Percentiles rank a stretch among this genome's conserved stretches.
Evolutionary conservation across 37 sponge, comb jelly and placozoan genomes (phyloP).

Genomic region (Beroe ovata): DNA sequence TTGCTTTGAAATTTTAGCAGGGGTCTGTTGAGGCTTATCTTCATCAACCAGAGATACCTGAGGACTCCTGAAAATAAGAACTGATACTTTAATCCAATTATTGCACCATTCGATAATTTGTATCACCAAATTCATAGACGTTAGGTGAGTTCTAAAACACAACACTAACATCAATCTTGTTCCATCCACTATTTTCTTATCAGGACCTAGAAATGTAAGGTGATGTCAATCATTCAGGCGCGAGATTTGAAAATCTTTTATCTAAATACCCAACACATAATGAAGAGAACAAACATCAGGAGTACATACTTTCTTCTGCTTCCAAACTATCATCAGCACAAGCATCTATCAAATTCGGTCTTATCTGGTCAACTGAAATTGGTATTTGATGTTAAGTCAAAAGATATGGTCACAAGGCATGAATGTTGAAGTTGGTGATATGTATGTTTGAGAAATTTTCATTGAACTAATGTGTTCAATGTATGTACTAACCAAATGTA

Average conservation of each 20-base stretch:
- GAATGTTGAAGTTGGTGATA: too few species aligned
- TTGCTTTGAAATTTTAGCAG: slow-evolving; percentile 16
- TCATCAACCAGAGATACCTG: background rate
- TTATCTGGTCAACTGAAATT: slow-evolving; percentile 42
- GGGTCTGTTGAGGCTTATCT: background rate
- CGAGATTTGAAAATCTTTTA: too few species aligned
- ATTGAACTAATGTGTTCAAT: background rate
- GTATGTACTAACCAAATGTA: slow-evolving; percentile 13
- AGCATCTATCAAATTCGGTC: slow-evolving; percentile 20
- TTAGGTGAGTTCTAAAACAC: background rate
- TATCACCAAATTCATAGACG: too few species aligned
- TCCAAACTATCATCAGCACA: slow-evolving; percentile 38
- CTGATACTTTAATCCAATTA: too few species aligned
- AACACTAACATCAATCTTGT: background rate
- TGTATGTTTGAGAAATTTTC: background rate
- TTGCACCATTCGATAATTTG: too few species aligned
- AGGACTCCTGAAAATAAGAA: background rate
- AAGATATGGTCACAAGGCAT: too few species aligned
- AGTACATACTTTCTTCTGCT: slow-evolving; percentile 16
- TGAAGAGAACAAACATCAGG: too few species aligned
- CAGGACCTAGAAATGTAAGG: background rate
- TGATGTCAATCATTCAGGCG: too few species aligned
- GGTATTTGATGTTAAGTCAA: too few species aligned
- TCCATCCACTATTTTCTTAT: background rate
- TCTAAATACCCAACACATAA: too few species aligned